Conservation (phyloP, 1,140 invertebrate genomes). For the Cotesia vestalis region DNA sequence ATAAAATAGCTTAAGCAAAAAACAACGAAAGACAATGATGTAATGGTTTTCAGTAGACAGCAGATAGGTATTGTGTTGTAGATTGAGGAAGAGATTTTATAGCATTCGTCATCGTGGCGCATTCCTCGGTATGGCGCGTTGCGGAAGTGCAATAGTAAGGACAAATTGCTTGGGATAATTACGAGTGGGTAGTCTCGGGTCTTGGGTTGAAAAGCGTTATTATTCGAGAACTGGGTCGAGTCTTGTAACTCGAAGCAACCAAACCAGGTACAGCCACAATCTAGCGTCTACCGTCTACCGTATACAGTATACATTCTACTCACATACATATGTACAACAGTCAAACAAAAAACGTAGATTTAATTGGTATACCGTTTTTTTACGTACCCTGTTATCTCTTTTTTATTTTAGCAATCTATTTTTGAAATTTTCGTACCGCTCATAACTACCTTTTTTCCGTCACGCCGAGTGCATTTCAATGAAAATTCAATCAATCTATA, state of each 20-base stretch:
- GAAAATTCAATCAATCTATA: conserved; percentile 1
- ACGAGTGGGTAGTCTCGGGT: conserved; percentile 14
- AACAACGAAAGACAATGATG: conserved; percentile 5
- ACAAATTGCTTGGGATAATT: conserved; percentile 40
- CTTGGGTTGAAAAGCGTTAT: conserved; percentile 29
- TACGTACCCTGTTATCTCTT: conserved; percentile 11
- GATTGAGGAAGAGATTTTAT: conserved; percentile 23
- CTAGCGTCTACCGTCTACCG: too few species aligned
- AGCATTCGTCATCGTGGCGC: conserved; percentile 21
- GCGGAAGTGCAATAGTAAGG: conserved; percentile 27
- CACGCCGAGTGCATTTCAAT: not conserved
- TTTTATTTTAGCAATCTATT: not conserved
- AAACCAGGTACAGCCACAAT: not conserved
- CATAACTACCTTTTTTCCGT: too few species aligned
- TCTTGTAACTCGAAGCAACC: conserved; percentile 26
- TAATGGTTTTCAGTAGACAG: too few species aligned
- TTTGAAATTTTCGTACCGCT: too few species aligned
- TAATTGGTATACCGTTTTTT: conserved; percentile 21
- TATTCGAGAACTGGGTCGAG: conserved; percentile 35
- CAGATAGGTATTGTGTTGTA: conserved; percentile 10
- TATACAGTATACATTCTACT: not conserved
- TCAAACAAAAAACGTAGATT: conserved; percentile 22
- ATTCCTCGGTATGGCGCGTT: conserved; percentile 18
- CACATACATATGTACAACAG: not conserved
- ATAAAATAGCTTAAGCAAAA: not conserved